Evolutionary conservation across 2,797 vertebrate genomes (phyloP), one percentile per base, ranked within the genome.

Genomic region (Lophotriccus pileatus): DNA sequence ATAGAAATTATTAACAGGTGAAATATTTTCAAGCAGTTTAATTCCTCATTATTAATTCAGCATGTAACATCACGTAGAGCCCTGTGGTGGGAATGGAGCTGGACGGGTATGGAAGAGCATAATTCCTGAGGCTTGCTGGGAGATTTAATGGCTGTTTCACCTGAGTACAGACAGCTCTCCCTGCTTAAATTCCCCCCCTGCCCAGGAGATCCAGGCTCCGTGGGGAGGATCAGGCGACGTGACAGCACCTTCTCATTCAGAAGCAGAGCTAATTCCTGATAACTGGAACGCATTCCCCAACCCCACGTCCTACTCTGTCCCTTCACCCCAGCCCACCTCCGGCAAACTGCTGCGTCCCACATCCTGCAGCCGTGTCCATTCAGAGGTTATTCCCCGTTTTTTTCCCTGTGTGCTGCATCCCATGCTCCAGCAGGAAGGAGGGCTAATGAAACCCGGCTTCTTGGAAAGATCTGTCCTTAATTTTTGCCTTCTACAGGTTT

Each of bases 41-140:
- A 73, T 74, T 52, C 52, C 67, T 95, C 50, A 41, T 93, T 67
- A 93, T 90, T 95, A 82, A 94, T 95, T 92, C 73, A 95, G 9
- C 37, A 12, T 32, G 21, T 9, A 53, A 32, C 27, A 30, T 93
- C 70, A 18, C 9, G 59, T 2, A 2, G 70, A 50, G n/a, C 59
- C 36, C 63, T 76, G 49, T 0, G 1, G 78, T 80, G 79, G 78
- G 44, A 85, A 36, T 46, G 32, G 32, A 49, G 70, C 67, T 73
- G 72, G 47, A 41, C 58, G 52, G 5, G 14, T 30, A n/a, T 19
- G 43, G 49, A 63, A 53, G 47, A 80, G 30, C 73, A 12, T 58
- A 55, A 9, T 81, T 85, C 59, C 68, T 62, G 28, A 67, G 60
- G 44, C 47, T 72, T 60, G 64, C 79, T 63, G 53, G 25, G 72